phyloP scores from a whole-genome alignment of 2,113 vertebrate species.

The Esox niger region DNA sequence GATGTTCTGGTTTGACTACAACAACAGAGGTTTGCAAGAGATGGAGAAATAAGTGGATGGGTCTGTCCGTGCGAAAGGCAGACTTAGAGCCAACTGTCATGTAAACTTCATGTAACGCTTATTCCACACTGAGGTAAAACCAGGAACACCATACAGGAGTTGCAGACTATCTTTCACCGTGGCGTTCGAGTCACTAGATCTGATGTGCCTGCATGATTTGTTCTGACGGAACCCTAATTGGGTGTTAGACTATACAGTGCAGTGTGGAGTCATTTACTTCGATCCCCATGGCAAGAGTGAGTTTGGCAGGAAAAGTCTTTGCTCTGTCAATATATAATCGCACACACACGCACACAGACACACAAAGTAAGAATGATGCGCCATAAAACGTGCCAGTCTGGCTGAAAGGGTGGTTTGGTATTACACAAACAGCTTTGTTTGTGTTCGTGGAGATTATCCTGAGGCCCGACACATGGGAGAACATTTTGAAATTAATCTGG shows the following conservation, averaged over 20 bases:
- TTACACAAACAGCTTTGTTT: slow-evolving; percentile 34
- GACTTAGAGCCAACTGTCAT: neutral
- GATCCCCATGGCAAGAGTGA: neutral
- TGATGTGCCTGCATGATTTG: neutral
- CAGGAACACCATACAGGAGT: neutral
- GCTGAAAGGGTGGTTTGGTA: neutral
- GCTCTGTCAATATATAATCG: neutral
- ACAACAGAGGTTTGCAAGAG: slow-evolving; percentile 51
- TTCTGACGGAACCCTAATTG: neutral
- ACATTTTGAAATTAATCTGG: neutral
- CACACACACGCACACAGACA: neutral
- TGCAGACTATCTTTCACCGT: neutral
- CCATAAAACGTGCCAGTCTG: neutral
- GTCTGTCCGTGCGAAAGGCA: neutral
- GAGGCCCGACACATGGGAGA: slow-evolving; percentile 9
- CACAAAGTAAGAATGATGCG: neutral
- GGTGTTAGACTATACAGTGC: slow-evolving; percentile 1
- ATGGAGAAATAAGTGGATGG: neutral
- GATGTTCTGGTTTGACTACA: slow-evolving; percentile 52
- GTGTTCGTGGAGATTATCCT: slow-evolving; percentile 17
- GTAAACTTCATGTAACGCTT: neutral
- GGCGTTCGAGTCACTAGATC: neutral
- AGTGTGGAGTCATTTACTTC: slow-evolving; percentile 8
- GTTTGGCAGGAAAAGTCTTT: neutral
- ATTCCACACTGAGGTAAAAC: neutral